phyloP scores from a whole-genome alignment of 2,797 vertebrate species.

The Poliocrania exsul region DNA sequence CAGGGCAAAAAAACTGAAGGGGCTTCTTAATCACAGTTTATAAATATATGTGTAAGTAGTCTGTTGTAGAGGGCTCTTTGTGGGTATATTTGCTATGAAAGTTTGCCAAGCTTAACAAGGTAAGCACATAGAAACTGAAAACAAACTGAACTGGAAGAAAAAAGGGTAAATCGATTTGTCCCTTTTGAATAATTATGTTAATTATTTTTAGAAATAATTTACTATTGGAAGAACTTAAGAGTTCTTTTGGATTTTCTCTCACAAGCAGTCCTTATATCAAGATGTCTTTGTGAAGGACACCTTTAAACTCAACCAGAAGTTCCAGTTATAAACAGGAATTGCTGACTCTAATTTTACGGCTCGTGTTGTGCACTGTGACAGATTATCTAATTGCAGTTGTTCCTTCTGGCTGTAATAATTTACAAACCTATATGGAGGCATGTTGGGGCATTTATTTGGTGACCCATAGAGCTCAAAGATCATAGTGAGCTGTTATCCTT shows the following conservation, averaged over 20 bases:
- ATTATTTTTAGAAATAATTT: background rate
- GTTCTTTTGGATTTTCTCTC: background rate
- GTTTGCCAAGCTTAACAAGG: background rate
- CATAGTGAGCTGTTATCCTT: background rate
- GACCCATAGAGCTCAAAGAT: background rate
- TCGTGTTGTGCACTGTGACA: background rate
- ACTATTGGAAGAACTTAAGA: background rate
- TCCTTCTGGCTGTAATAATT: background rate
- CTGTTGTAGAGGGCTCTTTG: background rate
- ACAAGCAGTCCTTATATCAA: background rate
- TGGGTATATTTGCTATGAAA: background rate
- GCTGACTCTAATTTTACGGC: background rate
- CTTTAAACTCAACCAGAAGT: background rate
- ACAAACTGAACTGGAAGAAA: background rate
- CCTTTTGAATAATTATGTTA: background rate
- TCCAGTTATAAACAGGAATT: background rate
- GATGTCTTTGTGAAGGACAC: background rate
- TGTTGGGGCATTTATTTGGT: conserved; percentile 1
- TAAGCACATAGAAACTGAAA: background rate
- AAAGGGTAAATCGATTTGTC: background rate
- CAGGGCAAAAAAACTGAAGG: background rate
- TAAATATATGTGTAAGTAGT: background rate
- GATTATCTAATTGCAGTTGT: background rate
- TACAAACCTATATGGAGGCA: background rate
- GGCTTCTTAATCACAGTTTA: background rate